A percentile compares a stretch with the other conserved stretches of the same genome.
Conservation (phyloP, 2,888 invertebrate species). For the Stramonita haemastoma region DNA sequence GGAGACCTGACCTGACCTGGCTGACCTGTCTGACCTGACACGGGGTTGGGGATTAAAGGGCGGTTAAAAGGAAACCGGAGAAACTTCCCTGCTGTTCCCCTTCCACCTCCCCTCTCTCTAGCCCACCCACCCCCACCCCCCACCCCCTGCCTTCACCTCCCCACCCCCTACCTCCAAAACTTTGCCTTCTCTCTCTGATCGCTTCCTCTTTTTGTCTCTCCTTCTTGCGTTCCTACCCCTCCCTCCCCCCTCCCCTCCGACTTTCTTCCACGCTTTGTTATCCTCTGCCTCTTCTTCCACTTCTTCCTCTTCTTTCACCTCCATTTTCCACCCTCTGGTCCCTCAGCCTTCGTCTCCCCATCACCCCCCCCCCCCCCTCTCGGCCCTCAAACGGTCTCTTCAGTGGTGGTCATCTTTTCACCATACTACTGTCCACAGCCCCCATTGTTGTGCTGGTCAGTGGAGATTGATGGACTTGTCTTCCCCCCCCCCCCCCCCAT, state of each 20-base stretch:
- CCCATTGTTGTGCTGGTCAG: background rate
- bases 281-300: too few species aligned
- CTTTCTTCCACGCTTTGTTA: too few species aligned
- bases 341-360: background rate
- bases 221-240: too few species aligned
- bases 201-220: background rate
- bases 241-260: too few species aligned
- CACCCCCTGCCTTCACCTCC: background rate
- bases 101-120: background rate
- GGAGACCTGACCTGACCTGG: constrained; percentile 11
- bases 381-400: background rate
- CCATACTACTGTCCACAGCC: background rate
- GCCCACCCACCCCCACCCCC: background rate
- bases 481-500: background rate
- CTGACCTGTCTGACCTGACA: background rate
- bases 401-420: background rate
- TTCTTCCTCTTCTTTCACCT: too few species aligned
- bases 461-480: background rate
- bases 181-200: background rate
- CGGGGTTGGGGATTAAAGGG: background rate
- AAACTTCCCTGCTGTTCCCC: background rate
- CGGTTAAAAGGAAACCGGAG: background rate
- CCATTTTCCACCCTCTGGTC: too few species aligned
- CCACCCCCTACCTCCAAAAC: background rate
- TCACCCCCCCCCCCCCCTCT: background rate